Evolutionary conservation across 2,888 invertebrate species (phyloP).

Genomic region (Spisula solida): DNA sequence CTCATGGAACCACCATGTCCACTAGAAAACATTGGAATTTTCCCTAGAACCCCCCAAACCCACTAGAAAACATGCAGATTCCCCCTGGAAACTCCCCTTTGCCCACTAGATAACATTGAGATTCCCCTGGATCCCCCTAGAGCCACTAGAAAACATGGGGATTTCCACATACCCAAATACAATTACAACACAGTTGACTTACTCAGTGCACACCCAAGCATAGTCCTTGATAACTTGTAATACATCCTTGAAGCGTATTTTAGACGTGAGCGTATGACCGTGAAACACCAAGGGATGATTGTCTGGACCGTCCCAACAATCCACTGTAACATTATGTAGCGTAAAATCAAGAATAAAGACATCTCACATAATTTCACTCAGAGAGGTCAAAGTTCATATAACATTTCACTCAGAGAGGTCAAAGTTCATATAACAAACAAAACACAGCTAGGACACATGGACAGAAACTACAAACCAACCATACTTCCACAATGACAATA

Average conservation of each 20-base stretch:
- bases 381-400: background rate
- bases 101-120: too few species aligned
- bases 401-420: background rate
- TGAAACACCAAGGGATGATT: constrained; percentile 98
- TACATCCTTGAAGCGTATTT: constrained; percentile 97
- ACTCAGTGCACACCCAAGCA: constrained; percentile 94
- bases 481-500: background rate
- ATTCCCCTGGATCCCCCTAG: too few species aligned
- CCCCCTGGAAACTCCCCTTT: background rate
- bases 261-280: constrained; percentile 98
- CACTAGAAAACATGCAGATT: background rate
- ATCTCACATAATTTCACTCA: constrained; percentile 15
- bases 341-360: constrained; percentile 22
- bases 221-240: constrained; percentile 97
- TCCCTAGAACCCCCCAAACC: too few species aligned
- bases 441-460: background rate
- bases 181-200: constrained; percentile 67
- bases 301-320: constrained; percentile 99
- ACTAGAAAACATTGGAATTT: too few species aligned
- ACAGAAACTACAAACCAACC: background rate
- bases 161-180: background rate
- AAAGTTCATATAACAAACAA: background rate
- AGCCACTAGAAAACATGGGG: too few species aligned
- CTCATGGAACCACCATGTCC: too few species aligned
- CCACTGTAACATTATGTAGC: constrained; percentile 89